A percentile compares a stretch with the other conserved stretches of the same genome.
These are phyloP conservation scores for Rhinogobio ventralis DNA, from an alignment of 2,797 vertebrate species.

Conservation along the genomic window DNA sequence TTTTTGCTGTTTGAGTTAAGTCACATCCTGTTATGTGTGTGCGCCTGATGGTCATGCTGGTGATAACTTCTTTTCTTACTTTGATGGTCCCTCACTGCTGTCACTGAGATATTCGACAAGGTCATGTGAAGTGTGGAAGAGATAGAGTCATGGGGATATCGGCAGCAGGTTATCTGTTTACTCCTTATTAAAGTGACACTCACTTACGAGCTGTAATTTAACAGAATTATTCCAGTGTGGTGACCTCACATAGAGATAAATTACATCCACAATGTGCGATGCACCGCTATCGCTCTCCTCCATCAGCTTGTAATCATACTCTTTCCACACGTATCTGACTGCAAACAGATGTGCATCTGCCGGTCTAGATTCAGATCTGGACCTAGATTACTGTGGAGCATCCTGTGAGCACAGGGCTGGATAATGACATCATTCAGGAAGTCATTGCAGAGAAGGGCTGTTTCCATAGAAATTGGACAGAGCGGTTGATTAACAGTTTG, in stretches of 20 bases:
- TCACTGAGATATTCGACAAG: slow-evolving; percentile 37
- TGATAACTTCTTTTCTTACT: slow-evolving; percentile 36
- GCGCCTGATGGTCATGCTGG: slow-evolving; percentile 2
- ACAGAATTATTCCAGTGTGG: slow-evolving; percentile 53
- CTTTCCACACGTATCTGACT: slow-evolving; percentile 37
- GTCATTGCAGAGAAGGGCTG: slow-evolving; percentile 63
- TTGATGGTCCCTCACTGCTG: slow-evolving; percentile 36
- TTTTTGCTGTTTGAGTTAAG: slow-evolving; percentile 19
- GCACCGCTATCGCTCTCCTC: slow-evolving; percentile 39
- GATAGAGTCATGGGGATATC: slow-evolving; percentile 3
- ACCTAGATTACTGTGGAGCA: slow-evolving; percentile 57
- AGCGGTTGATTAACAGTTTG: neutral
- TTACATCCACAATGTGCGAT: slow-evolving; percentile 50
- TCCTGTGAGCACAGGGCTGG: slow-evolving; percentile 74
- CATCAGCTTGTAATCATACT: slow-evolving; percentile 61
- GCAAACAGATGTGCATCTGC: slow-evolving; percentile 19
- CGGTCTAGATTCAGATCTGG: slow-evolving; percentile 62
- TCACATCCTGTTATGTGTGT: slow-evolving; percentile 6
- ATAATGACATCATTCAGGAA: slow-evolving; percentile 74
- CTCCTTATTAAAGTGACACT: slow-evolving; percentile 58
- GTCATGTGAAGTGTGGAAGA: slow-evolving; percentile 2
- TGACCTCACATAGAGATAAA: slow-evolving; percentile 58
- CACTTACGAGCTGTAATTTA: slow-evolving; percentile 49
- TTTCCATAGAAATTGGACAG: slow-evolving; percentile 54
- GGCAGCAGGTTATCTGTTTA: slow-evolving; percentile 54